Conservation (phyloP, 1,140 invertebrate species). For the Bombus difficillimus region DNA sequence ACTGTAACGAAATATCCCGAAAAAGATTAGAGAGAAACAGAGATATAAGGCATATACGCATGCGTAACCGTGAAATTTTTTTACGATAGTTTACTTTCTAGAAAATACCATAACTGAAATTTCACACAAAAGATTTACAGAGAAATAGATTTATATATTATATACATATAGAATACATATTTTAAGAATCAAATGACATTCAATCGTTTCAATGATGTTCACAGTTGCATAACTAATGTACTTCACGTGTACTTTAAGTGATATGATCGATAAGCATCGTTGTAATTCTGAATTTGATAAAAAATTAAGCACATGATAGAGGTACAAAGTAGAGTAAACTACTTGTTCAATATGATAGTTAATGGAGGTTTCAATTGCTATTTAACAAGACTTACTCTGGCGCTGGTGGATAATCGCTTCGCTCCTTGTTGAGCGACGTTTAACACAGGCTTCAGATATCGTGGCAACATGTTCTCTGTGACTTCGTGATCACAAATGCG, state of each 20-base stretch:
- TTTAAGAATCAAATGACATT: not conserved
- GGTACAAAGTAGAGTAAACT: too few relatives aligned
- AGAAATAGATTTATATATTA: too few relatives aligned
- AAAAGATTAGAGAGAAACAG: not conserved
- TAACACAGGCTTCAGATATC: constrained; percentile 73
- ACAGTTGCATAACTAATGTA: constrained; percentile 27
- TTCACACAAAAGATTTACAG: not conserved
- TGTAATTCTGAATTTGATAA: not conserved
- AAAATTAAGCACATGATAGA: not conserved
- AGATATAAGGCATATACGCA: not conserved
- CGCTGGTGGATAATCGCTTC: constrained; percentile 76
- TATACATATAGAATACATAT: not conserved
- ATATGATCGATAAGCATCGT: not conserved
- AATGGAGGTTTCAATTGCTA: not conserved
- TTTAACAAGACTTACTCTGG: constrained; percentile 68
- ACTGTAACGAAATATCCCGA: constrained; percentile 79
- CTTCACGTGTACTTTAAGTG: not conserved
- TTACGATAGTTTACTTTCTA: not conserved
- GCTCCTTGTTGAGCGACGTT: constrained; percentile 72
- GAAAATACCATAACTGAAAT: not conserved
- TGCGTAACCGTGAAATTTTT: not conserved
- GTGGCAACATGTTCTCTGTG: constrained; percentile 74
- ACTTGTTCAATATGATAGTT: not conserved
- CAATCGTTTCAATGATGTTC: not conserved
- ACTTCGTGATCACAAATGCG: not conserved